Evolutionary conservation across 2,797 vertebrate species (phyloP), one percentile per base, ranked within the genome.

Genomic region (Siniperca obscura): DNA sequence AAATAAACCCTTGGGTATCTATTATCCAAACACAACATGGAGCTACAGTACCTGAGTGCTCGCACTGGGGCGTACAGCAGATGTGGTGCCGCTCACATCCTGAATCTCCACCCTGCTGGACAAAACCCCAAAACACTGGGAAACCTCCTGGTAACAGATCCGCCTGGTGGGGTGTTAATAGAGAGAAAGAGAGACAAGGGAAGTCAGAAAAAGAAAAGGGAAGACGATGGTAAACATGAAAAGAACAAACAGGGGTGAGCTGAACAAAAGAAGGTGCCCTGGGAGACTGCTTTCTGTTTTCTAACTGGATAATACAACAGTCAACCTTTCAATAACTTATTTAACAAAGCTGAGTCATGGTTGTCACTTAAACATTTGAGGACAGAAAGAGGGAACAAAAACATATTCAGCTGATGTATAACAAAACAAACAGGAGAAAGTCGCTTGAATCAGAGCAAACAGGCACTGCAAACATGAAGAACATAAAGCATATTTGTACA

Each of bases 81-180:
- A 96, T 5, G 98, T 99, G 72, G 97, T 96, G 21, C 98, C 98
- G 0, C 97, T 99, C 10, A 96, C 96, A 60, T 99, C 98, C 90
- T 99, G 98, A 89, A 99, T 97, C 92, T 99, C 98, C 0, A 98
- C 98, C 19, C 98, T 94, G 91, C 98, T 99, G 13, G 98, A 99
- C 55, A 99, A 95, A 52, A 99, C 98, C 1, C 98, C 98, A 0
- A 99, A 99, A 90, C 98, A 99, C 93, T 99, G 98, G 0, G 98
- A 99, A 1, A 98, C 97, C 91, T 99, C 98, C 82, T 99, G 98
- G 91, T 99, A 99, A 85, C 98, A 99, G 94, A 99, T 99, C 80
- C 99, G 97, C 93, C 98, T 99, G 92, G 0, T 7, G 59, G 65
- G 2, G 67, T 7, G 85, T 38, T 27, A 44, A 76, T 27, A 61